These are phyloP conservation scores for Euproctis similis DNA, from an alignment of 2,888 invertebrate genomes.

Conservation along the genomic window DNA sequence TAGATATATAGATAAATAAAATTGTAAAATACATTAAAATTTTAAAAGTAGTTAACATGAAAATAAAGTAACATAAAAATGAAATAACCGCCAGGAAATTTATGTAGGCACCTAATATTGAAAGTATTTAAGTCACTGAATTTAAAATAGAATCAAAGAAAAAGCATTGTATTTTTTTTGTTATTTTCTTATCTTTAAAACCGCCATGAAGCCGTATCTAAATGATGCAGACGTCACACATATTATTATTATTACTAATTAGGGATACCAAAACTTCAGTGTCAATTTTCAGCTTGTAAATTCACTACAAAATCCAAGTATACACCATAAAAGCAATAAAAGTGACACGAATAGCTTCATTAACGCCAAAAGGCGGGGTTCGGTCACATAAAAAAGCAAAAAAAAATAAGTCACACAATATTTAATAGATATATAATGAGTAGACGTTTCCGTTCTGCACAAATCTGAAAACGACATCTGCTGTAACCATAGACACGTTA, in stretches of 20 bases:
- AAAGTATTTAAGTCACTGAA: too few species aligned
- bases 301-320: constrained; percentile 62
- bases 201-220: constrained; percentile 6
- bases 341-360: constrained; percentile 72
- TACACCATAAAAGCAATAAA: constrained; percentile 70
- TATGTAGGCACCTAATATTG: too few species aligned
- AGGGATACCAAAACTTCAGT: constrained; percentile 48
- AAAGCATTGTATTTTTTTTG: constrained; percentile 11
- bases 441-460: constrained; percentile 58
- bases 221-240: constrained; percentile 38
- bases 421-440: constrained; percentile 71
- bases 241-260: constrained; percentile 58
- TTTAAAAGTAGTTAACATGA: too few species aligned
- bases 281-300: constrained; percentile 71
- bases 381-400: constrained; percentile 59
- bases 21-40: too few species aligned
- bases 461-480: constrained; percentile 57
- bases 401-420: constrained; percentile 50
- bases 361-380: constrained; percentile 60
- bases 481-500: constrained; percentile 31
- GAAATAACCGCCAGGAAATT: too few species aligned
- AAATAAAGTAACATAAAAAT: too few species aligned
- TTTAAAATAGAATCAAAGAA: constrained; percentile 11
- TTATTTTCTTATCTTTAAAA: constrained; percentile 11
- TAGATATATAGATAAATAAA: too few species aligned